Conservation (phyloP, 1,140 invertebrate genomes). For the Brachionus plicatilis region DNA sequence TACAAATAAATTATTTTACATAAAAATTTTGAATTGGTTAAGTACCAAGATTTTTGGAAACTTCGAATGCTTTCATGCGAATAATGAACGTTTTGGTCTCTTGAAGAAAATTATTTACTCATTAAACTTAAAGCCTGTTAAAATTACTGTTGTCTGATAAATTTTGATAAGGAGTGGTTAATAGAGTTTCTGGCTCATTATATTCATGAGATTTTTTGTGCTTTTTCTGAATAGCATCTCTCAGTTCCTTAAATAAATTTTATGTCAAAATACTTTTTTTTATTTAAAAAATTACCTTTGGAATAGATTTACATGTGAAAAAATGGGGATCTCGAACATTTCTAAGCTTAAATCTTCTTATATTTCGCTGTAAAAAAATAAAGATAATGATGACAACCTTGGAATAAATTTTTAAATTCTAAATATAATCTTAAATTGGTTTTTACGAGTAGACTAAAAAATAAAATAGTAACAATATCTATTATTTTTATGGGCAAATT, state of each 20-base stretch:
- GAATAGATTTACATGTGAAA: slow-evolving; percentile 26
- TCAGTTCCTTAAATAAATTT: background rate
- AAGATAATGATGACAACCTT: slow-evolving; percentile 26
- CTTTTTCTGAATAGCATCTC: slow-evolving; percentile 9
- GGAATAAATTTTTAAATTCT: background rate
- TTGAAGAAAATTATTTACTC: background rate
- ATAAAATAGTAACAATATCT: slow-evolving; percentile 12
- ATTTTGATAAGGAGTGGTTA: background rate
- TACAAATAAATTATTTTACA: too few species aligned
- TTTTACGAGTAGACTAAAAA: background rate
- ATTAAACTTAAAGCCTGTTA: background rate
- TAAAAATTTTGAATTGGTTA: too few species aligned
- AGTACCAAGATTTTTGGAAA: background rate
- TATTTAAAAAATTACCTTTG: background rate
- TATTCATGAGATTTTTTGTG: slow-evolving; percentile 16
- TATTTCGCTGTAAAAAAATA: slow-evolving; percentile 3
- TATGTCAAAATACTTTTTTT: background rate
- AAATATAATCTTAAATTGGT: background rate
- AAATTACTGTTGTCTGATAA: background rate
- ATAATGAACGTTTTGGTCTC: background rate
- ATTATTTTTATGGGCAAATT: slow-evolving; percentile 18
- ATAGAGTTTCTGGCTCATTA: background rate
- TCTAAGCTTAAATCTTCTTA: background rate
- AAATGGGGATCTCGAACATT: slow-evolving; percentile 17
- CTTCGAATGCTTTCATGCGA: slow-evolving; percentile 17